These are phyloP conservation scores for Casuarius casuarius DNA, from an alignment of 2,113 vertebrate species.

Conservation along the genomic window DNA sequence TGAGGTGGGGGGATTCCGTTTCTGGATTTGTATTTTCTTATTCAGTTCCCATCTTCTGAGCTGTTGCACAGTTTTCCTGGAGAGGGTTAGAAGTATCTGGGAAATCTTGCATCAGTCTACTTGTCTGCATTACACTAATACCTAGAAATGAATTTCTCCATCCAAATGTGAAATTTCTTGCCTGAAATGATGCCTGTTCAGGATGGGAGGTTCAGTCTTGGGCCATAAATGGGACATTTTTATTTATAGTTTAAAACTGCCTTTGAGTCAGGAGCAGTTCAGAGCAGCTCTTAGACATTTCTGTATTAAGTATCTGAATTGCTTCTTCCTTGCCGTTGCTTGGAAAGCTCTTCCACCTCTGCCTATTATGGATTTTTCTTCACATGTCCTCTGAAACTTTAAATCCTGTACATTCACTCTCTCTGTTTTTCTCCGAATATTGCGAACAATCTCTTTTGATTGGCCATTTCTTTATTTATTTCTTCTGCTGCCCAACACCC, in stretches of 20 bases:
- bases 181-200: not conserved
- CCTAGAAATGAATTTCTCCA: not conserved
- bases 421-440: not conserved
- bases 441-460: not conserved
- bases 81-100: not conserved
- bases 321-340: not conserved
- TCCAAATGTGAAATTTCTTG: not conserved
- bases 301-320: not conserved
- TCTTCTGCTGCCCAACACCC: not conserved
- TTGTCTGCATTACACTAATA: constrained; percentile 6
- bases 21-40: constrained; percentile 14
- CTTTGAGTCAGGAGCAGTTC: not conserved
- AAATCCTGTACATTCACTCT: not conserved
- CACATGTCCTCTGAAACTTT: not conserved
- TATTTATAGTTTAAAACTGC: not conserved
- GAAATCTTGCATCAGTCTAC: constrained; percentile 21
- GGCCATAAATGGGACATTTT: not conserved
- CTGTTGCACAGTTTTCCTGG: constrained; percentile 23
- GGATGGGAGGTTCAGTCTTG: not conserved
- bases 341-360: constrained; percentile 10
- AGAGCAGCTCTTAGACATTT: not conserved
- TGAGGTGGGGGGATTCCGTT: not conserved
- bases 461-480: not conserved
- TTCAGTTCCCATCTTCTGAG: not conserved
- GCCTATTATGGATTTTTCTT: not conserved